Percentiles rank a stretch among this genome's conserved stretches.
These are phyloP conservation scores for Xestoiulus laeticollis DNA, from an alignment of 2,888 invertebrate species.

Conservation along the genomic window DNA sequence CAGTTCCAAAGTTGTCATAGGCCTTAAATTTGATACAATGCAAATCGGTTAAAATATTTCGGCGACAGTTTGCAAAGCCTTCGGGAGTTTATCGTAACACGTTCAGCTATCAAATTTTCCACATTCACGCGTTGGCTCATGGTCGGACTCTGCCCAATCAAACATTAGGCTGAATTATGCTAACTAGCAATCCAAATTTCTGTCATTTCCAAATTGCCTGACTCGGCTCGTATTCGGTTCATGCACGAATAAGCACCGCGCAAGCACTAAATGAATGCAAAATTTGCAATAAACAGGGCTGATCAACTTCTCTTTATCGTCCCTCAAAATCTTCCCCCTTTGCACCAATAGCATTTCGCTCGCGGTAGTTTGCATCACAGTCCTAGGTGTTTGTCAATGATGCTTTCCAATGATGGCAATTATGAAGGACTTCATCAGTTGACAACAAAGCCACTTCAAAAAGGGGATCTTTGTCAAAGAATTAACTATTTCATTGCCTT, in stretches of 20 bases:
- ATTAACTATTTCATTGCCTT: background rate
- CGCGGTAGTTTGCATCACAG: background rate
- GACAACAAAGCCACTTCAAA: slow-evolving; percentile 37
- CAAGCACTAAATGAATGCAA: slow-evolving; percentile 18
- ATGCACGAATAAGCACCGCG: slow-evolving; percentile 41
- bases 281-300: slow-evolving; percentile 44
- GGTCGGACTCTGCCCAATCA: slow-evolving; percentile 19
- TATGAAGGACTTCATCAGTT: background rate
- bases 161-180: slow-evolving; percentile 39
- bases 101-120: slow-evolving; percentile 41
- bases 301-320: slow-evolving; percentile 40
- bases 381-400: slow-evolving; percentile 8
- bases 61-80: background rate
- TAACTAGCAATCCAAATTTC: slow-evolving; percentile 46
- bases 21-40: slow-evolving; percentile 42
- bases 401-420: background rate
- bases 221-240: slow-evolving; percentile 34
- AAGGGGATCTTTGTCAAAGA: background rate
- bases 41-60: slow-evolving; percentile 21
- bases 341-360: background rate
- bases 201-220: slow-evolving; percentile 46
- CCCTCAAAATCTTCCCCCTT: background rate
- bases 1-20: background rate
- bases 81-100: slow-evolving; percentile 40
- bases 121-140: background rate